These are phyloP conservation scores for Bombus confusus DNA, from an alignment of 1,140 invertebrate species.

Conservation along the genomic window DNA sequence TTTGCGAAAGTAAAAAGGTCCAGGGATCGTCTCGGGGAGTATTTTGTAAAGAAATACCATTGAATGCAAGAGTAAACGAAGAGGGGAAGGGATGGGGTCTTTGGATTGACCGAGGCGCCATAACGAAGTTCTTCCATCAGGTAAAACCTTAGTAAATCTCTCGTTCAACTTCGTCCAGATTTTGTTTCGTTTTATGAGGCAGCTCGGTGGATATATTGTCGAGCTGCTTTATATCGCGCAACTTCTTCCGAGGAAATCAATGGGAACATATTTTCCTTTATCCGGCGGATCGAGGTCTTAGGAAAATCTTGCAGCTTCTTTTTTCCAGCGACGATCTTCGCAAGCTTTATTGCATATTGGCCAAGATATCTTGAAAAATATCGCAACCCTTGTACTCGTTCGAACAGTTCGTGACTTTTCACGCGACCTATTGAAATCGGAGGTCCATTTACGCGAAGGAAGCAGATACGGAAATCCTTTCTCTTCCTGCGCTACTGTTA, in stretches of 20 bases:
- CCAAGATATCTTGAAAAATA: slow-evolving; percentile 4
- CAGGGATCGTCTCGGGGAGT: slow-evolving; percentile 14
- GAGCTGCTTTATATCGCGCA: neutral
- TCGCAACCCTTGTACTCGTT: neutral
- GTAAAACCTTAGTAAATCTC: slow-evolving; percentile 19
- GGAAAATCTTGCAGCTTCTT: neutral
- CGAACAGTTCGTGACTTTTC: neutral
- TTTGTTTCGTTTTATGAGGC: slow-evolving; percentile 11
- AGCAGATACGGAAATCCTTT: slow-evolving; percentile 29
- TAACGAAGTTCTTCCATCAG: slow-evolving; percentile 21
- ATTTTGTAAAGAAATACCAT: slow-evolving; percentile 63
- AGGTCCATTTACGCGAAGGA: slow-evolving; percentile 13
- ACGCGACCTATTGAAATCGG: slow-evolving; percentile 16
- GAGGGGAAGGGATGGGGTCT: neutral
- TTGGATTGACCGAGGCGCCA: neutral
- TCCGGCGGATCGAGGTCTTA: slow-evolving; percentile 7
- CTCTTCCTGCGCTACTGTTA: neutral
- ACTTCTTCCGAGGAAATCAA: slow-evolving; percentile 3
- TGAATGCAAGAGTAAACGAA: slow-evolving; percentile 38
- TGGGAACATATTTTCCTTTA: slow-evolving; percentile 1
- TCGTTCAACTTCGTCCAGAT: neutral
- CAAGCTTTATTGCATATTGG: slow-evolving; percentile 31
- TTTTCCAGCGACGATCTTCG: neutral
- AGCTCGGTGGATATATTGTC: neutral
- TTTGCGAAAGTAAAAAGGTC: slow-evolving; percentile 20